These are phyloP conservation scores for Podiceps cristatus DNA, from an alignment of 2,113 vertebrate genomes.

Conservation along the genomic window DNA sequence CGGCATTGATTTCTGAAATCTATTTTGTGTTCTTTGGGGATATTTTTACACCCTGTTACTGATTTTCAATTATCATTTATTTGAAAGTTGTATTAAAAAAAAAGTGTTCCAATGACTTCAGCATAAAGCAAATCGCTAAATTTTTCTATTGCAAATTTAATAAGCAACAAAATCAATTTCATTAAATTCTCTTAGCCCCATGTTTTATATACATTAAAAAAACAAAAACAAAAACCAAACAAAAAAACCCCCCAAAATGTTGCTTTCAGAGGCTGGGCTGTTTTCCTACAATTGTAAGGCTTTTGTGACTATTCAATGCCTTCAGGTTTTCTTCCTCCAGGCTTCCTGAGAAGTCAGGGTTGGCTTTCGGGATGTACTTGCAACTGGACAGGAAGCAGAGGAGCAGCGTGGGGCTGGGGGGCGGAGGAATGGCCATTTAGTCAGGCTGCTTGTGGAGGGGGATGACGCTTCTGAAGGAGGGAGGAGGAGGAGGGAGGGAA, in stretches of 20 bases:
- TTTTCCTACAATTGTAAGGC: not conserved
- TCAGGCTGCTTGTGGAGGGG: not conserved
- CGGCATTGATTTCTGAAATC: slow-evolving; percentile 78
- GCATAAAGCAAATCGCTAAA: not conserved
- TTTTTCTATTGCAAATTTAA: not conserved
- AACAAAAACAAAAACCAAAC: too few species aligned
- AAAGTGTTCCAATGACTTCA: not conserved
- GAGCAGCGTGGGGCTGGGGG: too few species aligned
- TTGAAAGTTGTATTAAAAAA: slow-evolving; percentile 51
- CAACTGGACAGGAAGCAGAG: not conserved
- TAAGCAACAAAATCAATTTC: not conserved
- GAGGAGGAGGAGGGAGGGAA: not conserved
- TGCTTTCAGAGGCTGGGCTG: not conserved
- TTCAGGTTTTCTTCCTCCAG: not conserved
- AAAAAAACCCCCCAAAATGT: too few species aligned
- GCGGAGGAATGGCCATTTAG: too few species aligned
- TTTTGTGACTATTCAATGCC: not conserved
- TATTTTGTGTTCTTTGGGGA: slow-evolving; percentile 70
- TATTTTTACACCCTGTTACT: slow-evolving; percentile 72
- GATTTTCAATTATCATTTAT: slow-evolving; percentile 67
- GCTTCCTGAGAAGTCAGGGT: not conserved
- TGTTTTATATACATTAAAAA: not conserved
- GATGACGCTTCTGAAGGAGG: fast-evolving
- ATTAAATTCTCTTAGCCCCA: not conserved
- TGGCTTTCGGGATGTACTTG: not conserved